Percentiles rank a stretch among this genome's conserved stretches.
These are phyloP conservation scores for Melanotaenia boesemani DNA, from an alignment of 2,797 vertebrate genomes.

Conservation along the genomic window DNA sequence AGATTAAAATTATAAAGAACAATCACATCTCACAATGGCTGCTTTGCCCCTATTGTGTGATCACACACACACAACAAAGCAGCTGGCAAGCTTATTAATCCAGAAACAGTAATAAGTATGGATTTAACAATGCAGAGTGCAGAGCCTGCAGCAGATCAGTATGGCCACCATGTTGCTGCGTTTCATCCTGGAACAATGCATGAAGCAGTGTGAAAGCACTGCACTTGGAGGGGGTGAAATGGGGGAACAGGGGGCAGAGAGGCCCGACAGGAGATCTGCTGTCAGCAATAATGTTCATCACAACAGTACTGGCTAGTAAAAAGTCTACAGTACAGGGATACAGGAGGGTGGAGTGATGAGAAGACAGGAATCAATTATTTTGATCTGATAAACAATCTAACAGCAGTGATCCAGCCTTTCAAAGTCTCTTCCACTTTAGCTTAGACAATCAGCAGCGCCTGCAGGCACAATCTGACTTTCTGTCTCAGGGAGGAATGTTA, in stretches of 20 bases:
- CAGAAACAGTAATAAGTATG: conserved; percentile 3
- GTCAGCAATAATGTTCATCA: conserved; percentile 80
- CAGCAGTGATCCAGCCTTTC: conserved; percentile 10
- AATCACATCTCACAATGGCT: not conserved
- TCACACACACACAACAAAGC: not conserved
- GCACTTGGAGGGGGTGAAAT: conserved; percentile 60
- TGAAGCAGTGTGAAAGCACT: conserved; percentile 64
- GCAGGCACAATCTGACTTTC: not conserved
- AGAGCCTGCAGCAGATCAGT: conserved; percentile 27
- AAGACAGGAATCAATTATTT: conserved; percentile 18
- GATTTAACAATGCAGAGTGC: conserved; percentile 25
- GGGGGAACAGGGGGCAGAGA: conserved; percentile 57
- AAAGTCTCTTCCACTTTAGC: conserved; percentile 6
- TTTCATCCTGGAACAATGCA: conserved; percentile 73
- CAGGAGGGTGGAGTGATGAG: conserved; percentile 12
- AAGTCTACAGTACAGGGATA: conserved; percentile 45
- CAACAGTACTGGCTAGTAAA: conserved; percentile 41
- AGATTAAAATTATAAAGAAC: conserved; percentile 2
- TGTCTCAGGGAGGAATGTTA: not conserved
- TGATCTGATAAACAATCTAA: conserved; percentile 46
- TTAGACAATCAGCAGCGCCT: conserved; percentile 10
- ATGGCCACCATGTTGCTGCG: conserved; percentile 42
- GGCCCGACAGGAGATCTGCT: conserved; percentile 72
- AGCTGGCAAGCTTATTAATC: not conserved
- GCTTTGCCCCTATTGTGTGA: not conserved